Conservation (phyloP, 2,113 vertebrate species). For the Mesoclemmys tuberculata region DNA sequence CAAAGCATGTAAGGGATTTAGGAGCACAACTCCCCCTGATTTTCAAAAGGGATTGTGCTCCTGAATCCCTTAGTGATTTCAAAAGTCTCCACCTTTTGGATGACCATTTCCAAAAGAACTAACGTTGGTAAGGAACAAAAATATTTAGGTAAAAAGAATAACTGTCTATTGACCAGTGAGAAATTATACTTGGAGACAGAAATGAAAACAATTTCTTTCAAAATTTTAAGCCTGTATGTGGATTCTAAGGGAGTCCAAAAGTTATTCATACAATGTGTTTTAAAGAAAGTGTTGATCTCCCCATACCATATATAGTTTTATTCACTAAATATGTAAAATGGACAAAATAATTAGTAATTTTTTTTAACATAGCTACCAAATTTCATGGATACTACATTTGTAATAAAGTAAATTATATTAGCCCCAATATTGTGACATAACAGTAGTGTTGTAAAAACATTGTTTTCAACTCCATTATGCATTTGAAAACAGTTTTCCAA, state of each 20-base stretch:
- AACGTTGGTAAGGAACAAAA: not conserved
- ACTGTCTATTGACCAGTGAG: not conserved
- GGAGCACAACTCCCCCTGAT: not conserved
- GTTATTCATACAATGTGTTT: not conserved
- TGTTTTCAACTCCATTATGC: constrained; percentile 3
- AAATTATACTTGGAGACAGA: not conserved
- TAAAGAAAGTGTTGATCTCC: not conserved
- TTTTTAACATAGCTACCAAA: not conserved
- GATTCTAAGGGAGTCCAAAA: not conserved
- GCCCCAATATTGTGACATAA: not conserved
- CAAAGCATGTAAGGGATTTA: not conserved
- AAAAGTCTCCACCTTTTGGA: not conserved
- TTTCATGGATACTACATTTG: not conserved
- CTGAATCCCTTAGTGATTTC: not conserved
- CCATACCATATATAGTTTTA: not conserved
- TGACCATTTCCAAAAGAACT: not conserved
- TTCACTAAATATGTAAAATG: not conserved
- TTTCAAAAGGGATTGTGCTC: not conserved
- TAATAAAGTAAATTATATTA: not conserved
- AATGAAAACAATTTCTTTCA: not conserved
- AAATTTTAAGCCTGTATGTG: not conserved
- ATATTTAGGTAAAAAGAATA: not conserved
- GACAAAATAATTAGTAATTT: not conserved
- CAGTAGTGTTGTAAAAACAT: not conserved
- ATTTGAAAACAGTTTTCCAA: constrained; percentile 17